Evolutionary conservation across 2,888 invertebrate genomes (phyloP), one percentile per base, ranked within the genome.

Genomic region (Leptopterna dolabrata): DNA sequence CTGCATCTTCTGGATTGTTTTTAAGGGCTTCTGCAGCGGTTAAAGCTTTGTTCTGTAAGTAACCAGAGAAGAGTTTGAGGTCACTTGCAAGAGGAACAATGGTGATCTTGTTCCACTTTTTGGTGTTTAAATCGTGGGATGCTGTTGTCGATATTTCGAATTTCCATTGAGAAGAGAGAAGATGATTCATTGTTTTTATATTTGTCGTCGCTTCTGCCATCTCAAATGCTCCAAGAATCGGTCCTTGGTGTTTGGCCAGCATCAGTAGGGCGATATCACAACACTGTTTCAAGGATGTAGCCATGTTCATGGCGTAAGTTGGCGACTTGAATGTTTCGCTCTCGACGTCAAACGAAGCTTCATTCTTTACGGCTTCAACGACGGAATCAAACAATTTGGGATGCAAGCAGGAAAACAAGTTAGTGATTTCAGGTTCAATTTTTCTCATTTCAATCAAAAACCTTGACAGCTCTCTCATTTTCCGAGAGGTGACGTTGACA

Each of bases 361-460:
- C 14, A 19, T 70, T 70, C 70, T 70, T 70, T 19, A 70, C 70
- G 9, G 70, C 70, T 70, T 70, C 14, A 70, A 70, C 70, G 19
- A 70, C 19, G 19, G 14, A 16, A 70, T 70, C 70, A 70, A 70
- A 70, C 11, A 16, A 70, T 70, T 70, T 70, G 14, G 70, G 70
- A 16, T 70, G 70, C 70, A 70, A 70, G 70, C 70, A 70, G 16
- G 70, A 70, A 70, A 70, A 14, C 19, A 70, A 19, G 19, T 70
- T 70, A 70, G 16, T 70, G 70, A 70, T 70, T 70, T 70, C 70
- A 16, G 70, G 70, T 70, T 19, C 14, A 70, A 70, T 70, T 19
- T 13, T 70, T 70, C 70, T 70, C 14, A 70, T 70, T 70, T 70
- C 70, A 70, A 70, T 70, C 70, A 70, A 19, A 70, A 70, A 70